Base-by-base conservation (phyloP, 2,113 vertebrate species). In the Pelecanoides urinatrix region DNA sequence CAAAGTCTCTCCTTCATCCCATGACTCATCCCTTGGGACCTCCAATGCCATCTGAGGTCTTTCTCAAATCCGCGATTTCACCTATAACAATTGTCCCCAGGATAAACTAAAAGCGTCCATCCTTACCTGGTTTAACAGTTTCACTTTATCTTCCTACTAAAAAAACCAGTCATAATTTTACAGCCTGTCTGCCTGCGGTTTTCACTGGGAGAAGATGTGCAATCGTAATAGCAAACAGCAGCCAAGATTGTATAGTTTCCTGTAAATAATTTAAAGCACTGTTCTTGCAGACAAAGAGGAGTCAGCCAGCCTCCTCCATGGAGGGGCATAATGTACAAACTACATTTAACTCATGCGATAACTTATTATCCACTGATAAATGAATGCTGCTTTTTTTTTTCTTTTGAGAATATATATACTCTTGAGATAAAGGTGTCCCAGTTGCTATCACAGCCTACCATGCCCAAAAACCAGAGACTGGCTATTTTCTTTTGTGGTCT, bases 391-490 rank as follows among this genome's bases (percentile, higher is more conserved):
- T 40, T 10, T 18, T 8, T 36, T 18, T 7, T n/a, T 67, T n/a
- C 55, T 44, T 42, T 6, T 21, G 7, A n/a, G 40, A 80, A 36
- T 10, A 12, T 50, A 12, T 50, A 36, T 49, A 53, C 19, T 53
- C 30, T 36, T 56, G 29, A 71, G 53, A 84, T 70, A 13, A 87
- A 87, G 42, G 8, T 56, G 66, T n/a, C 61, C 38, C 77, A 16
- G 26, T 0, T 4, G 58, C 34, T 44, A 38, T 22, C 66, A 19
- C 65, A 87, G 42, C 59, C 29, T 44, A 1, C n/a, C 30, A 4
- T 8, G 59, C 27, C 40, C 27, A 7, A 47, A 34, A 59, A 9
- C 1, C 0, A 3, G 62, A 85, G 45, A 49, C 0, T 23, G 23
- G 14, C 34, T 47, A 5, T 73, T 94, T 91, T 40, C 20, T 52